Evolutionary conservation across 2,888 invertebrate genomes (phyloP).

Genomic region (Mythimna ferrago): DNA sequence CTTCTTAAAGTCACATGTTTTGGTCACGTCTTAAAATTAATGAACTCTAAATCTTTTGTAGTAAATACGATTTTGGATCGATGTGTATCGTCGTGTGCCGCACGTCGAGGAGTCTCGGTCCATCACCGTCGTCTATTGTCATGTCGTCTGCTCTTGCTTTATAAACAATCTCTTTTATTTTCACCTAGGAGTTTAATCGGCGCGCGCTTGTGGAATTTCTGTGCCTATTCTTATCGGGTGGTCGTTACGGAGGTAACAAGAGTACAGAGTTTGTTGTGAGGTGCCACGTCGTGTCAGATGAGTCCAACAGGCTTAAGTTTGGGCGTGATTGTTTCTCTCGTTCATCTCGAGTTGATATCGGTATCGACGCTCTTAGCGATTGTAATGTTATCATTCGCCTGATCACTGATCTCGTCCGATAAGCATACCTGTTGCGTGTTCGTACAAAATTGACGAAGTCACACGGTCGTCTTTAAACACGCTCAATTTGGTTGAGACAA

Average conservation of each 20-base stretch:
- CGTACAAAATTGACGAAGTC: conserved; percentile 35
- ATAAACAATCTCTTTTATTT: conserved; percentile 91
- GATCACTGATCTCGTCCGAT: conserved; percentile 38
- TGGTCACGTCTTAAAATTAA: conserved; percentile 85
- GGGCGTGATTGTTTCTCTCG: conserved; percentile 74
- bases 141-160: conserved; percentile 88
- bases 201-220: conserved; percentile 87
- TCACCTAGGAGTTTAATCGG: conserved; percentile 89
- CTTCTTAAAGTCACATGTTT: conserved; percentile 89
- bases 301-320: conserved; percentile 78
- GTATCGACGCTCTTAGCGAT: conserved; percentile 50
- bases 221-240: conserved; percentile 88
- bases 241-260: conserved; percentile 86
- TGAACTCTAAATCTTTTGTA: conserved; percentile 86
- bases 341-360: conserved; percentile 47
- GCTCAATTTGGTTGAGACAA: conserved; percentile 29
- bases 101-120: conserved; percentile 79
- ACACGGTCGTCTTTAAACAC: conserved; percentile 34
- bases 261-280: conserved; percentile 89
- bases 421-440: conserved; percentile 44
- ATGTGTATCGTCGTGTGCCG: conserved; percentile 67
- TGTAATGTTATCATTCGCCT: conserved; percentile 40
- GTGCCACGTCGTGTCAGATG: conserved; percentile 85
- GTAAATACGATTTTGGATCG: conserved; percentile 87
- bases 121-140: conserved; percentile 89